Conservation (phyloP, 1,140 invertebrate genomes). For the Teleopsis dalmanni region DNA sequence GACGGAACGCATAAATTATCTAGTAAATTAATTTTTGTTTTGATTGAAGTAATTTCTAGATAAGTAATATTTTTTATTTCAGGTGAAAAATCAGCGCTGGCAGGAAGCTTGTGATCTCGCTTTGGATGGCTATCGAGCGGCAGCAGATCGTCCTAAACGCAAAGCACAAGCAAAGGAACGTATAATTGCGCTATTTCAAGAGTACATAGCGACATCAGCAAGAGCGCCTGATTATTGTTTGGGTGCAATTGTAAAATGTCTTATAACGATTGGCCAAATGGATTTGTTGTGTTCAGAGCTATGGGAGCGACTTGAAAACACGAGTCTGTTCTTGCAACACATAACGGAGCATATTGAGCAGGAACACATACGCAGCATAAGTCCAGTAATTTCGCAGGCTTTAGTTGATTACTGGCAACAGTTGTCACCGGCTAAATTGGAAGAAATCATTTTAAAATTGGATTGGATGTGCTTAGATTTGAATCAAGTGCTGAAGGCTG, state of each 20-base stretch:
- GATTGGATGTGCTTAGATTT: slow-evolving; percentile 81
- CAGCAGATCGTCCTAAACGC: slow-evolving; percentile 30
- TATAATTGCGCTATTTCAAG: slow-evolving; percentile 35
- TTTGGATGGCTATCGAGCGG: slow-evolving; percentile 37
- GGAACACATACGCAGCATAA: slow-evolving; percentile 45
- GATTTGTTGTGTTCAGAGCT: slow-evolving; percentile 46
- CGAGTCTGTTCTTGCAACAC: slow-evolving; percentile 41
- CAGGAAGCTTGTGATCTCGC: slow-evolving; percentile 52
- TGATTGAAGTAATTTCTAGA: background rate
- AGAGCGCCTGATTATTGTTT: slow-evolving; percentile 38
- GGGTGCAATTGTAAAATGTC: slow-evolving; percentile 33
- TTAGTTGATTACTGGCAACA: slow-evolving; percentile 54
- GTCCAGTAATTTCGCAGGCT: slow-evolving; percentile 61
- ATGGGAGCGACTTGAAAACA: slow-evolving; percentile 41
- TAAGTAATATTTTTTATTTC: background rate
- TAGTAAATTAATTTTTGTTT: slow-evolving; percentile 40
- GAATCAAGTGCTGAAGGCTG: slow-evolving; percentile 77
- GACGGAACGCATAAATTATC: slow-evolving; percentile 67
- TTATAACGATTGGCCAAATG: slow-evolving; percentile 35
- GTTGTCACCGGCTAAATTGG: slow-evolving; percentile 54
- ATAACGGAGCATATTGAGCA: slow-evolving; percentile 47
- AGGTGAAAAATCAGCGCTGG: slow-evolving; percentile 57
- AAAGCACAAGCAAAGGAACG: slow-evolving; percentile 39
- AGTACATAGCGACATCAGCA: slow-evolving; percentile 34
- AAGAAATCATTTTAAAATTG: slow-evolving; percentile 73